These are phyloP conservation scores for Embidobia sp. DNA, from an alignment of 2,888 invertebrate genomes.

Conservation along the genomic window DNA sequence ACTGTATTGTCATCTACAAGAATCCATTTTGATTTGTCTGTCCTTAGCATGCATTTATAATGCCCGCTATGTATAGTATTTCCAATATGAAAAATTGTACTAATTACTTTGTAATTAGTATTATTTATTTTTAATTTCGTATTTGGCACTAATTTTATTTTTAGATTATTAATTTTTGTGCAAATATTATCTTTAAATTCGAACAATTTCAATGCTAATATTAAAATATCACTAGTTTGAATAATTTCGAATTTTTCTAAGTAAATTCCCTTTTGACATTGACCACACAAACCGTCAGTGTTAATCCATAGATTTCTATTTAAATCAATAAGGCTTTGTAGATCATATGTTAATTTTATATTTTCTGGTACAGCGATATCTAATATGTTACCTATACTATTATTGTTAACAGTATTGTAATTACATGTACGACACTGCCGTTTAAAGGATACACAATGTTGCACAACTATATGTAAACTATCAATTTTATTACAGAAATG, in stretches of 20 bases:
- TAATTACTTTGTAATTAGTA: background rate
- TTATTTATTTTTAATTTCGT: background rate
- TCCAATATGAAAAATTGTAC: too few species aligned
- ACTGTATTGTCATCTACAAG: background rate
- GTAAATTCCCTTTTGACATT: too few species aligned
- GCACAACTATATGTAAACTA: background rate
- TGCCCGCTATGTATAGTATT: background rate
- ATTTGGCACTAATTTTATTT: constrained; percentile 1
- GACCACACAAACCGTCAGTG: background rate
- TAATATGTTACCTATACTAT: background rate
- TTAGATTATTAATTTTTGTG: background rate
- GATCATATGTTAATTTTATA: constrained; percentile 6
- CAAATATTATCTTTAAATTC: constrained; percentile 5
- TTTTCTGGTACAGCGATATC: background rate
- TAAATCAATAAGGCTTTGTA: background rate
- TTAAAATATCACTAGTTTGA: background rate
- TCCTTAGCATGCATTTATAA: background rate
- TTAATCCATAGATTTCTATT: background rate
- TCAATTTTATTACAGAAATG: background rate
- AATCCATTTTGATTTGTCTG: background rate
- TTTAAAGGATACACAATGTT: background rate
- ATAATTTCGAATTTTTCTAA: too few species aligned
- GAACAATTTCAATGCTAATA: constrained; percentile 4
- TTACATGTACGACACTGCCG: constrained; percentile 6
- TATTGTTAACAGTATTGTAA: constrained; percentile 5